Conservation (phyloP, 2,888 invertebrate species). For the Portevinia maculata region DNA sequence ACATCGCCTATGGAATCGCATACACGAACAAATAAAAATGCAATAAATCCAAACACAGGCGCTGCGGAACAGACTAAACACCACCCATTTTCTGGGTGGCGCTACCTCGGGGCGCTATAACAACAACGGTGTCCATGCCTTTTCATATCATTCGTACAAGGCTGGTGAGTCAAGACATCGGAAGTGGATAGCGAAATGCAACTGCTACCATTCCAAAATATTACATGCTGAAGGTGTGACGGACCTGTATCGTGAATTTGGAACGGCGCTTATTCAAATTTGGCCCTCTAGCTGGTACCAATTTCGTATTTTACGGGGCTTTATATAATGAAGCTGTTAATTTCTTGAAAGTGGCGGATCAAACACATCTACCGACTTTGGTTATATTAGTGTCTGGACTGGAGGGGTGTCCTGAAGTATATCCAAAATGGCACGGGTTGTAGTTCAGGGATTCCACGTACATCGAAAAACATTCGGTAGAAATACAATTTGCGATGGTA, state of each 20-base stretch:
- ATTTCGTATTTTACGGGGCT: conserved; percentile 93
- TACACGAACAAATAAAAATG: conserved; percentile 85
- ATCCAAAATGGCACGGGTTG: conserved; percentile 90
- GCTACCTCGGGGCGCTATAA: conserved; percentile 90
- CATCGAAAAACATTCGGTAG: conserved; percentile 87
- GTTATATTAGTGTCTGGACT: conserved; percentile 84
- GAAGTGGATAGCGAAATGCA: conserved; percentile 76
- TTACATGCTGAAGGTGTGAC: conserved; percentile 85
- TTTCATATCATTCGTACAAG: conserved; percentile 97
- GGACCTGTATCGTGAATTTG: conserved; percentile 91
- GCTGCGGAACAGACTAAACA: conserved; percentile 76
- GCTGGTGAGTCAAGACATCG: conserved; percentile 90
- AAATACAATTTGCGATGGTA: conserved; percentile 88
- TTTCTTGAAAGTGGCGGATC: conserved; percentile 52
- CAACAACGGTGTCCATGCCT: conserved; percentile 92
- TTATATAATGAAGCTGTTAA: conserved; percentile 84
- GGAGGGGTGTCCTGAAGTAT: conserved; percentile 89
- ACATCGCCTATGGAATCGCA: conserved; percentile 91
- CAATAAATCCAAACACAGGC: conserved; percentile 78
- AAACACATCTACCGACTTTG: conserved; percentile 76
- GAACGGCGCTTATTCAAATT: conserved; percentile 92
- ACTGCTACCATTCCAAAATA: conserved; percentile 82
- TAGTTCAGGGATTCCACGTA: conserved; percentile 91
- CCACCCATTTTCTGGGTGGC: conserved; percentile 89
- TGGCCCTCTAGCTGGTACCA: conserved; percentile 94